Conservation (phyloP, 2,888 invertebrate genomes). For the Strigamia crassipes region DNA sequence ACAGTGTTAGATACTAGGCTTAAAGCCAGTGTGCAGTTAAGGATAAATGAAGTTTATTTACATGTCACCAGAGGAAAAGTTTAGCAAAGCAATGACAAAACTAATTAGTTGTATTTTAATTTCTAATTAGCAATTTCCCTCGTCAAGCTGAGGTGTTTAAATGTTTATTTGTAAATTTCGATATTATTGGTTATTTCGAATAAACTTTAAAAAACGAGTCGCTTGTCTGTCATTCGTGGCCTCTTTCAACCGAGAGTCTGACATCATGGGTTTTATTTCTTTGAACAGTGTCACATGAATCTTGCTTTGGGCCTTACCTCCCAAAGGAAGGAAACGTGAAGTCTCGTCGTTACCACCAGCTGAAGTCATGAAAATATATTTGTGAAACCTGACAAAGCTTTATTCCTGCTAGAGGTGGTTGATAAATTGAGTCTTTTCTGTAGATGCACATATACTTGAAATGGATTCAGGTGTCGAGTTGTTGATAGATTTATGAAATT, state of each 20-base stretch:
- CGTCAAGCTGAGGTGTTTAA: no score
- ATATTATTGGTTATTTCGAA: neutral
- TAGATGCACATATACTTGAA: neutral
- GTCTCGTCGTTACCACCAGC: neutral
- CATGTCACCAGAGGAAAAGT: neutral
- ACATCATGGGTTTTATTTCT: conserved; percentile 39
- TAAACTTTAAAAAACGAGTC: neutral
- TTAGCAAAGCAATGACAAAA: neutral
- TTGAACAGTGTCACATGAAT: conserved; percentile 42
- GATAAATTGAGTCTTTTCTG: neutral
- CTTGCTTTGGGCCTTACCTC: conserved; percentile 15
- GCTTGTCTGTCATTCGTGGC: neutral
- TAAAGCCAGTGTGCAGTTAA: neutral
- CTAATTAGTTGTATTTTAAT: no score
- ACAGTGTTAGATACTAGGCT: neutral
- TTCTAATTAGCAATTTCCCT: no score
- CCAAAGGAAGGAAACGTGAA: neutral
- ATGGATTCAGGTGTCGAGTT: neutral
- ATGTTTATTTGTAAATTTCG: neutral
- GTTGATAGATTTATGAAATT: neutral
- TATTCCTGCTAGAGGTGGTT: neutral
- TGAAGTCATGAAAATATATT: neutral
- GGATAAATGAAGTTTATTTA: neutral
- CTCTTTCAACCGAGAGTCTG: neutral
- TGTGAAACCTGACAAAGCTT: neutral